Percentiles rank a stretch among this genome's conserved stretches.
Conservation (phyloP, 2,888 invertebrate genomes). For the Onchidella celtica region DNA sequence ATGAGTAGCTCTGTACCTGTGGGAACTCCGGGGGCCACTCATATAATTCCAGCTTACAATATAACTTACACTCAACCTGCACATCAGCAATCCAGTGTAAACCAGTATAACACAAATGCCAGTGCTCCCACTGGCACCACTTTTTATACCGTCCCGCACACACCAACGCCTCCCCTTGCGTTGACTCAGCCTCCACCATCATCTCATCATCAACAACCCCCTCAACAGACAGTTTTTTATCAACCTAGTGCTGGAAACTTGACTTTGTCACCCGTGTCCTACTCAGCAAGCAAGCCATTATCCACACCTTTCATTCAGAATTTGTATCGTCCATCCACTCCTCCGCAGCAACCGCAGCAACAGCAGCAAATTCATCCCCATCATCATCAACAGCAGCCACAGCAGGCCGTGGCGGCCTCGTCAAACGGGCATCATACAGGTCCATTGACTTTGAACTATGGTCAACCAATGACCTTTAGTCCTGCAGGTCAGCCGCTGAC, state of each 20-base stretch:
- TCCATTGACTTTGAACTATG: conserved; percentile 44
- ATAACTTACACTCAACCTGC: conserved; percentile 16
- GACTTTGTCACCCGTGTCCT: conserved; percentile 23
- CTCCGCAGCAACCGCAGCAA: conserved; percentile 33
- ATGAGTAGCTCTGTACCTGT: not conserved
- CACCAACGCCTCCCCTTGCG: conserved; percentile 29
- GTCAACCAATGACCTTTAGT: conserved; percentile 28
- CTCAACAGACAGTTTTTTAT: conserved; percentile 36
- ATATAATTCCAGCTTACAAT: conserved; percentile 7
- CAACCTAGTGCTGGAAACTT: conserved; percentile 28
- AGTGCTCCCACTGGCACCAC: conserved; percentile 11
- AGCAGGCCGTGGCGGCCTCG: not conserved
- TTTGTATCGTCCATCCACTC: conserved; percentile 32
- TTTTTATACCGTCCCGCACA: conserved; percentile 25
- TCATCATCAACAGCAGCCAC: conserved; percentile 24
- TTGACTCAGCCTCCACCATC: conserved; percentile 25
- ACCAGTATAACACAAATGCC: too few relatives aligned
- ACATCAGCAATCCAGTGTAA: too few relatives aligned
- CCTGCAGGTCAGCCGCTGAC: conserved; percentile 25
- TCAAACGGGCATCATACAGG: conserved; percentile 37
- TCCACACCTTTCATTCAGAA: not conserved
- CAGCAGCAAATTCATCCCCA: conserved; percentile 26
- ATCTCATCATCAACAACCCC: conserved; percentile 38
- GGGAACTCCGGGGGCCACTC: not conserved
- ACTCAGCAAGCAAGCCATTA: conserved; percentile 1